Evolutionary conservation across 92 coral and sea anemone species (phyloP), one percentile per base, ranked within the genome.

Genomic region (Siderastrea radians): DNA sequence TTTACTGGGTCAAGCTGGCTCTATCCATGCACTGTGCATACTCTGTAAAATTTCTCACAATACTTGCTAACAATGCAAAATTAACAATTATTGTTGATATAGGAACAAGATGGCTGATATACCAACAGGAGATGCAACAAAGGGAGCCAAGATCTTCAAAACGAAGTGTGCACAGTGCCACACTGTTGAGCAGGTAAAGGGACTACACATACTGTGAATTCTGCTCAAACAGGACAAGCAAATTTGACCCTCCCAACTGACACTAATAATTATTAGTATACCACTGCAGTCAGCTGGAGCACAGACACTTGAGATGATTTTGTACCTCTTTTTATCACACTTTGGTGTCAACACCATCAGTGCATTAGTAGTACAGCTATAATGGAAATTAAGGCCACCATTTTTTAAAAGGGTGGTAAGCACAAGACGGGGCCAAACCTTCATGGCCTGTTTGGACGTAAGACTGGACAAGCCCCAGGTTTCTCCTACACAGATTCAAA

Each of bases 361-460:
- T n/a, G n/a, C n/a, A n/a, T n/a, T n/a, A n/a, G n/a, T n/a, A n/a
- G n/a, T n/a, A n/a, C n/a, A n/a, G n/a, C n/a, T n/a, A n/a, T n/a
- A n/a, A n/a, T n/a, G n/a, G n/a, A n/a, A n/a, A n/a, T n/a, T n/a
- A n/a, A n/a, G n/a, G n/a, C n/a, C n/a, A n/a, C n/a, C n/a, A n/a
- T n/a, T n/a, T n/a, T n/a, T 72, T 70, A 14, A 52, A 19, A 98
- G 99, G 98, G 98, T 63, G 99, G 99, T 12, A 92, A 91, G 70
- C 99, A 98, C 74, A 98, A 98, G 91, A 96, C 98, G 26, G 99
- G 99, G 3, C 99, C 99, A 15, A 98, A 98, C 77, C 97, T 98
- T 68, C 88, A 95, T 71, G 99, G 99, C 49, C 88, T 98, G 69
- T 90, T 98, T 90, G 99, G 99, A 14, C 98, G 99, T 54, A 98